Evolutionary conservation across 2,113 vertebrate genomes (phyloP).

Genomic region (Mastomys coucha): DNA sequence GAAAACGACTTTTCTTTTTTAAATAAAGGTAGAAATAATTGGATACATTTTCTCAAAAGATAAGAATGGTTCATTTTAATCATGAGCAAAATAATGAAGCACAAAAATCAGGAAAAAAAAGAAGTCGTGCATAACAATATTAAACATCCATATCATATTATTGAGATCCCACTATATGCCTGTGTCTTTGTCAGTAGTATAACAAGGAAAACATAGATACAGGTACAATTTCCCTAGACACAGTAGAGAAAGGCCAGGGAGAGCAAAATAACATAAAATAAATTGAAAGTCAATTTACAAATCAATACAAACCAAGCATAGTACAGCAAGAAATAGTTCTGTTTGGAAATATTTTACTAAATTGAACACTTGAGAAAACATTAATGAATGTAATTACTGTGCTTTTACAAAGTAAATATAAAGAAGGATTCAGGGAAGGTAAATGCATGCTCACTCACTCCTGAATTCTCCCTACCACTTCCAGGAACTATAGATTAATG

Average conservation of each 20-base stretch:
- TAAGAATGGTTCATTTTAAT: not conserved
- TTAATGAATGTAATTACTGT: not conserved
- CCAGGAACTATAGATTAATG: not conserved
- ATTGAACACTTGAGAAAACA: not conserved
- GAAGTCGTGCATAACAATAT: not conserved
- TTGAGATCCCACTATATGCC: not conserved
- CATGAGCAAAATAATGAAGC: not conserved
- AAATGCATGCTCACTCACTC: not conserved
- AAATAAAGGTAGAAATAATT: constrained; percentile 12
- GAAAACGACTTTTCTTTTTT: not conserved
- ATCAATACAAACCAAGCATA: not conserved
- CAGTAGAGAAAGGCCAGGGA: not conserved
- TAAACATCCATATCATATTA: not conserved
- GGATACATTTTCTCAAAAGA: not conserved
- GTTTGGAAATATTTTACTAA: constrained; percentile 1
- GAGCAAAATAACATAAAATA: not conserved
- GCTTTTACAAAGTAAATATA: not conserved
- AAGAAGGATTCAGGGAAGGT: not conserved
- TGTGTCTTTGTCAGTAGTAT: not conserved
- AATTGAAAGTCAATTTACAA: not conserved
- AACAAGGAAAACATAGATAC: not conserved
- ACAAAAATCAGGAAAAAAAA: not conserved
- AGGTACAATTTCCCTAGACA: not conserved
- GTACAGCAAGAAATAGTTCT: not conserved
- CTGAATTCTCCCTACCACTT: not conserved